A percentile compares a stretch with the other conserved stretches of the same genome.
Conservation (phyloP, 1,140 invertebrate genomes). For the Drosophila quadrilineata region DNA sequence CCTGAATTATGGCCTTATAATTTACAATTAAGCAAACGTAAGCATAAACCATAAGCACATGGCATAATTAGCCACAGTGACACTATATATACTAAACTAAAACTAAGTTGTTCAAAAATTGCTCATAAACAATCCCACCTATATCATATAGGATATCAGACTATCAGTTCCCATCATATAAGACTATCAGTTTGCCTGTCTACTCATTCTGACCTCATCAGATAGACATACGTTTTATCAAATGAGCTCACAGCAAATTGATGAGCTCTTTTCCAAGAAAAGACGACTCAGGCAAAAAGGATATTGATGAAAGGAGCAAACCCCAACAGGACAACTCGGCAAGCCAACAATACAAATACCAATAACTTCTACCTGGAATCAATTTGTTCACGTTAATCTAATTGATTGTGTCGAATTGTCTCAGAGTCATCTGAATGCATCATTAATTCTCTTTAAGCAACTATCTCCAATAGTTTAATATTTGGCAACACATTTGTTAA, state of each 20-base stretch:
- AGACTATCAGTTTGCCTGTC: too few relatives aligned
- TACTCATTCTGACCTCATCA: slow-evolving; percentile 42
- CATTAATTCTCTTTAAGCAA: slow-evolving; percentile 23
- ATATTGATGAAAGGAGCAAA: background rate
- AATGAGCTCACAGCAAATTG: slow-evolving; percentile 55
- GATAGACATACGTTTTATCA: slow-evolving; percentile 29
- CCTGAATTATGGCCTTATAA: slow-evolving; percentile 71
- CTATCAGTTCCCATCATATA: slow-evolving; percentile 11
- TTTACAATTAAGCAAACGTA: slow-evolving; percentile 75
- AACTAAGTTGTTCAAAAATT: slow-evolving; percentile 42
- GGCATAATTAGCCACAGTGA: slow-evolving; percentile 56
- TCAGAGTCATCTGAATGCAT: slow-evolving; percentile 19
- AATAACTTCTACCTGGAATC: slow-evolving; percentile 22
- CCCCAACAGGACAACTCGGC: too few relatives aligned
- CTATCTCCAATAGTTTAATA: slow-evolving; percentile 13
- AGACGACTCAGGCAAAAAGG: background rate
- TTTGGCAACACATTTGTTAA: slow-evolving; percentile 16
- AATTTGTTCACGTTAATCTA: slow-evolving; percentile 27
- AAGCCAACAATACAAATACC: background rate
- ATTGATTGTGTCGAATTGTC: slow-evolving; percentile 32
- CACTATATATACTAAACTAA: slow-evolving; percentile 48
- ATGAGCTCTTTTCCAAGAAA: slow-evolving; percentile 37
- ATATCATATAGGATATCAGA: background rate
- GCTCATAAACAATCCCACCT: slow-evolving; percentile 10
- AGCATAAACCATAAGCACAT: slow-evolving; percentile 72